phyloP scores from a whole-genome alignment of 2,888 invertebrate genomes.

The Agrotis ipsilon region DNA sequence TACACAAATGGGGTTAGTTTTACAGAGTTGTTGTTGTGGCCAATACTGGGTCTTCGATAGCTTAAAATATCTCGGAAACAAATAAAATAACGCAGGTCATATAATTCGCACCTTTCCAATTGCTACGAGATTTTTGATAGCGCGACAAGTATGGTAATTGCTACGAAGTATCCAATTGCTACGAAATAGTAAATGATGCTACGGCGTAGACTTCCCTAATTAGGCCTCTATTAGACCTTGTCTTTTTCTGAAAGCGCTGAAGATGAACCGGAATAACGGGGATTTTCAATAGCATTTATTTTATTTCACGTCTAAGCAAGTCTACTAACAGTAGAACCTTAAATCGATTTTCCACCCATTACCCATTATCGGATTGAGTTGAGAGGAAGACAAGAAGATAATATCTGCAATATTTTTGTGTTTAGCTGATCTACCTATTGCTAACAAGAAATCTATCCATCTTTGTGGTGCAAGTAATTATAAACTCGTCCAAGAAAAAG shows the following conservation, averaged over 20 bases:
- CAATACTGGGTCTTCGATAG: no score
- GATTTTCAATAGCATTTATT: not conserved
- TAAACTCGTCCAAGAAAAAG: no score
- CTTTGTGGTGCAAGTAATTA: no score
- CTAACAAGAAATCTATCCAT: no score
- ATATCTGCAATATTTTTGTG: not conserved
- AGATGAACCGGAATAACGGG: not conserved
- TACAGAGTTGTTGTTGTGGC: no score
- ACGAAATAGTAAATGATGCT: conserved; percentile 5
- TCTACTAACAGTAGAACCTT: conserved; percentile 3
- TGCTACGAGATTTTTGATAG: not conserved
- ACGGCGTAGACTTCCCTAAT: not conserved
- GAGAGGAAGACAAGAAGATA: not conserved
- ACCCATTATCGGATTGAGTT: not conserved
- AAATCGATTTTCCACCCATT: not conserved
- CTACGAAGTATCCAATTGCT: not conserved
- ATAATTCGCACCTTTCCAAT: no score
- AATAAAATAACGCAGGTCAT: no score
- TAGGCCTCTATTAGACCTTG: conserved; percentile 35
- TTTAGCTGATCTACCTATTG: not conserved
- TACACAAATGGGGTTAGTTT: no score
- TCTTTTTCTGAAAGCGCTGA: conserved; percentile 4
- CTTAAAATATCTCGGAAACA: no score
- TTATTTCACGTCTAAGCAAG: not conserved
- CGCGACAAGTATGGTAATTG: not conserved